Evolutionary conservation across 2,888 invertebrate species (phyloP).

Genomic region (Eugnorisma glareosa): DNA sequence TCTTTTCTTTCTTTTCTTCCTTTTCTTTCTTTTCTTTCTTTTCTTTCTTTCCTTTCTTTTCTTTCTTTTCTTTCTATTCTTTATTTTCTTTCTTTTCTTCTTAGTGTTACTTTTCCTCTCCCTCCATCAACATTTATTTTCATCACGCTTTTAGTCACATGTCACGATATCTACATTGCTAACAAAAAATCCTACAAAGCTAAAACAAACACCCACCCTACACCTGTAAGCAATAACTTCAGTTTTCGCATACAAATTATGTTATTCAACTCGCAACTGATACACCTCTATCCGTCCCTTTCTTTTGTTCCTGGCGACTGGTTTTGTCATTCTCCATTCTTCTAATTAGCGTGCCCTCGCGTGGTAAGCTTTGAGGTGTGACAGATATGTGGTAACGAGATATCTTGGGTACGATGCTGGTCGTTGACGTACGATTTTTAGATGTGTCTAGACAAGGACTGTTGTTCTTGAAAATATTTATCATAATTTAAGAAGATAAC

Average conservation of each 20-base stretch:
- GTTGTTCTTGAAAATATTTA: background rate
- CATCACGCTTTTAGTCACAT: no score
- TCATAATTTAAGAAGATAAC: no score
- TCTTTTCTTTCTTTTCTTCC: no score
- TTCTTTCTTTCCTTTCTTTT: no score
- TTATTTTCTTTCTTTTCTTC: no score
- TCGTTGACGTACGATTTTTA: slow-evolving; percentile 27
- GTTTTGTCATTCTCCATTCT: slow-evolving; percentile 12
- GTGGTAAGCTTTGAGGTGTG: slow-evolving; percentile 49
- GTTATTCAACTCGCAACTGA: slow-evolving; percentile 38
- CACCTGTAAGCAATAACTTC: slow-evolving; percentile 58
- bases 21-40: no score
- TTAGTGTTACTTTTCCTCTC: no score
- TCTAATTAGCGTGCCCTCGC: slow-evolving; percentile 46
- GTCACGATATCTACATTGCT: background rate
- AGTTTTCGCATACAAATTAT: slow-evolving; percentile 72
- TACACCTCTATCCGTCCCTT: slow-evolving; percentile 9
- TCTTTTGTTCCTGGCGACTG: slow-evolving; percentile 11
- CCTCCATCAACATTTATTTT: no score
- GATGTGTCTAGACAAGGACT: slow-evolving; percentile 22
- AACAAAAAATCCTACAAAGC: background rate
- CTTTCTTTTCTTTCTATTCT: no score
- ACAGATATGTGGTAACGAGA: slow-evolving; percentile 39
- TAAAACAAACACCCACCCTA: slow-evolving; percentile 46
- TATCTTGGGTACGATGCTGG: background rate